phyloP scores from a whole-genome alignment of 2,888 invertebrate genomes.

The Archaeoteleia sp. region DNA sequence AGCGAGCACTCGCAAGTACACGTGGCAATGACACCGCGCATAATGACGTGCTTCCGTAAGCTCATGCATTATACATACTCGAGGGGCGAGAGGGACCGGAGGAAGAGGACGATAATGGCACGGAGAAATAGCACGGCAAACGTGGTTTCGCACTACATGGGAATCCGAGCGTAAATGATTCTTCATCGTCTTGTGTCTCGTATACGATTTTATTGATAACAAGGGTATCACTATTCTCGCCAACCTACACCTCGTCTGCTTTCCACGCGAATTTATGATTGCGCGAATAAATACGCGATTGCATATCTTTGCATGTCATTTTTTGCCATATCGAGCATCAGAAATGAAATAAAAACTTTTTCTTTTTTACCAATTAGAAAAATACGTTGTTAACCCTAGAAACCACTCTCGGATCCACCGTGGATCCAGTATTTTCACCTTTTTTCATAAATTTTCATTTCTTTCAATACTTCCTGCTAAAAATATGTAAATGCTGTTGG shows the following conservation, averaged over 20 bases:
- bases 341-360: no score
- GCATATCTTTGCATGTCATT: slow-evolving; percentile 7
- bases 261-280: slow-evolving; percentile 21
- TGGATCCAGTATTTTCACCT: no score
- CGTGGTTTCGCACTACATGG: slow-evolving; percentile 25
- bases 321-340: slow-evolving; percentile 8
- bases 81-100: slow-evolving; percentile 1
- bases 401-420: no score
- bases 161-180: slow-evolving; percentile 31
- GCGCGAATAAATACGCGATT: slow-evolving; percentile 8
- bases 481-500: no score
- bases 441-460: no score
- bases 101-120: slow-evolving; percentile 31
- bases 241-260: slow-evolving; percentile 11
- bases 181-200: slow-evolving; percentile 14
- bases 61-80: slow-evolving; percentile 47
- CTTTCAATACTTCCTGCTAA: no score
- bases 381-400: no score
- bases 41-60: slow-evolving; percentile 49
- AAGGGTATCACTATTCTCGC: slow-evolving; percentile 12
- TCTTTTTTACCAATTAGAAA: no score
- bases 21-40: slow-evolving; percentile 48
- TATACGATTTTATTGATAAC: slow-evolving; percentile 42
- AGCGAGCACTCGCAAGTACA: slow-evolving; percentile 30
- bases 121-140: slow-evolving; percentile 27